A percentile compares a stretch with the other conserved stretches of the same genome.
phyloP scores from a whole-genome alignment of 2,797 vertebrate species.

The Ambastaia sidthimunki region DNA sequence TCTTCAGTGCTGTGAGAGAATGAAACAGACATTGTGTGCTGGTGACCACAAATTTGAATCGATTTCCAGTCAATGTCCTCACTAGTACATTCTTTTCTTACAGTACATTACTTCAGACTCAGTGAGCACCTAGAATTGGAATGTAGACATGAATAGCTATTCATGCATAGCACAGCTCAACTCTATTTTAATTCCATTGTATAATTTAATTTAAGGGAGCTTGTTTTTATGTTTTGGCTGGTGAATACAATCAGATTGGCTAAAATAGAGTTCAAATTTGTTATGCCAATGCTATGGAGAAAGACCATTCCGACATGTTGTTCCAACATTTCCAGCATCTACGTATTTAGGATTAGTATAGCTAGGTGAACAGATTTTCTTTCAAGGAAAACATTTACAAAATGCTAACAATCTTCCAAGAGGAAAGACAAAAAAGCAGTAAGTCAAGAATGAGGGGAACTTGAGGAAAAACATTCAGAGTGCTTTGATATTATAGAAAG shows the following conservation, averaged over 20 bases:
- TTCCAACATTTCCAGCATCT: neutral
- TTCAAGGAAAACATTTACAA: constrained; percentile 49
- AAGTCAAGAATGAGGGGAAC: constrained; percentile 53
- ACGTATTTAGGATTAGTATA: constrained; percentile 19
- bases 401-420: constrained; percentile 37
- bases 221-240: neutral
- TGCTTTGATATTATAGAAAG: constrained; percentile 22
- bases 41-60: neutral
- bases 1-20: neutral
- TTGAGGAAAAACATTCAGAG: constrained; percentile 42
- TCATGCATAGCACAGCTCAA: neutral
- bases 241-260: neutral
- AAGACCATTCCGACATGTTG: too few relatives aligned
- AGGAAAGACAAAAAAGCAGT: constrained; percentile 35
- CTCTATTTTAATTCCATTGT: neutral
- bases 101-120: neutral
- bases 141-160: neutral
- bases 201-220: too few relatives aligned
- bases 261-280: too few relatives aligned
- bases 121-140: constrained; percentile 20
- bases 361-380: constrained; percentile 22
- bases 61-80: too few relatives aligned
- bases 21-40: neutral
- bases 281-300: too few relatives aligned
- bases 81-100: constrained; percentile 15